Percentiles rank a stretch among this genome's conserved stretches.
These are phyloP conservation scores for Sipha maydis DNA, from an alignment of 2,888 invertebrate species.

Conservation along the genomic window DNA sequence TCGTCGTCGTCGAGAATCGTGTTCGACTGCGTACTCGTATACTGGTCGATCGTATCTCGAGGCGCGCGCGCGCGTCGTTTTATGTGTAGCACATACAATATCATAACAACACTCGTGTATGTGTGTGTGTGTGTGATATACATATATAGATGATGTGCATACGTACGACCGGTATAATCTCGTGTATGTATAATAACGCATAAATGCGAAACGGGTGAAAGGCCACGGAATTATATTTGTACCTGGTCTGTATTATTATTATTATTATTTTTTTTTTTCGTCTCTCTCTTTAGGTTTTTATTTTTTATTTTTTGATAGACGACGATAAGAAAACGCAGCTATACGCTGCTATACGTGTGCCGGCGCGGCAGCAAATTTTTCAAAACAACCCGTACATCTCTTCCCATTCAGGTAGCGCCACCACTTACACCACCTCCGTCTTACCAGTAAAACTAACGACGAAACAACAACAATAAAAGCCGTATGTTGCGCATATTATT, in stretches of 20 bases:
- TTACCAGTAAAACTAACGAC: neutral
- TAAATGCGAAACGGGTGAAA: constrained; percentile 44
- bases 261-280: neutral
- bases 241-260: neutral
- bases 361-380: neutral
- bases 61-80: constrained; percentile 37
- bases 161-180: neutral
- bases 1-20: constrained; percentile 52
- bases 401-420: neutral
- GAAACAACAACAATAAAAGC: no score
- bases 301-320: neutral
- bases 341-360: neutral
- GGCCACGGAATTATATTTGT: constrained; percentile 45
- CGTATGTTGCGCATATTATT: no score
- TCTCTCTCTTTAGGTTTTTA: neutral
- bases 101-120: constrained; percentile 14
- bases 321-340: neutral
- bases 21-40: neutral
- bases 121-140: neutral
- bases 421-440: neutral
- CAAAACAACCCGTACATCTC: neutral
- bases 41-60: constrained; percentile 48
- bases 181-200: constrained; percentile 9
- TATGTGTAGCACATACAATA: constrained; percentile 51
- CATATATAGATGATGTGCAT: neutral